Evolutionary conservation across 2,888 invertebrate genomes (phyloP).

Genomic region (Elegia similella): DNA sequence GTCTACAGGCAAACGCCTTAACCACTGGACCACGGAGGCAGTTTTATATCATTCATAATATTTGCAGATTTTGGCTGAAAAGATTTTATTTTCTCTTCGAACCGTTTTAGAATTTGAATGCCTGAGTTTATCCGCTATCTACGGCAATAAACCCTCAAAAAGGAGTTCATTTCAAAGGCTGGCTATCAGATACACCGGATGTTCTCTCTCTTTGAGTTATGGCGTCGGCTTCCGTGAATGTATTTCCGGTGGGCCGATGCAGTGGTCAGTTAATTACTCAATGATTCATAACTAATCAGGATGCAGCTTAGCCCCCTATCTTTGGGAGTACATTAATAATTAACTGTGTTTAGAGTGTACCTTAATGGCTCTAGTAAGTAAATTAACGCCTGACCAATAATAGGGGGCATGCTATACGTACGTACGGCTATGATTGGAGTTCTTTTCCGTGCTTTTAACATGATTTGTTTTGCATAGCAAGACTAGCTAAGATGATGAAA

Average conservation of each 20-base stretch:
- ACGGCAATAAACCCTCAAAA: constrained; percentile 16
- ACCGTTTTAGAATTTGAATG: background rate
- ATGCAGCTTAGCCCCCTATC: constrained; percentile 7
- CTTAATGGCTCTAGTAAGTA: background rate
- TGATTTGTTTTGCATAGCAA: no score
- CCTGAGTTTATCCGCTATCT: background rate
- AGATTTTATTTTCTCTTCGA: constrained; percentile 11
- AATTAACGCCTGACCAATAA: no score
- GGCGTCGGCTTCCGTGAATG: constrained; percentile 69
- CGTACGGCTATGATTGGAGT: no score
- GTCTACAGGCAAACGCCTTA: no score
- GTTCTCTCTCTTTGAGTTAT: constrained; percentile 67
- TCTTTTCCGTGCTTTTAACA: no score
- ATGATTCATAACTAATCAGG: constrained; percentile 71
- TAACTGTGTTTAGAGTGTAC: background rate
- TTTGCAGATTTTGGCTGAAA: background rate
- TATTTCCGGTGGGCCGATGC: constrained; percentile 64
- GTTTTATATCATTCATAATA: background rate
- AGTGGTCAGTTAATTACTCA: constrained; percentile 63
- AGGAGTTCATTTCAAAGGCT: constrained; percentile 31
- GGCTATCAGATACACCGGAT: constrained; percentile 65
- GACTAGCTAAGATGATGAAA: no score
- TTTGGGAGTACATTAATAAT: constrained; percentile 7
- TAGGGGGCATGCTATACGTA: no score
- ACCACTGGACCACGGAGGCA: no score